Base-by-base conservation (phyloP, 2,797 vertebrate genomes). In the Tauraco hartlaubi region DNA sequence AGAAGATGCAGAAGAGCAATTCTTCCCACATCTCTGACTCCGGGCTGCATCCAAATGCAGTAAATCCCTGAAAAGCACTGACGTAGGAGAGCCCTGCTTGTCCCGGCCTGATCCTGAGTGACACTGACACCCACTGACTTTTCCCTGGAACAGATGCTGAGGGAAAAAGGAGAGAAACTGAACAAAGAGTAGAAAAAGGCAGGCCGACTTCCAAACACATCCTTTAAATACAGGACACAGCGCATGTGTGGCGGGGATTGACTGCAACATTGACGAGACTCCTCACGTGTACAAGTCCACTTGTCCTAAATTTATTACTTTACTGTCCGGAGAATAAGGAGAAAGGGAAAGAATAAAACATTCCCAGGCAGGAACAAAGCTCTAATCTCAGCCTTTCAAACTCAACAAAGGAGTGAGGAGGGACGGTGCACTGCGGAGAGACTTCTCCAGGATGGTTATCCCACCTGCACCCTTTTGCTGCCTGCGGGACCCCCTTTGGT, bases 41-140 rank as follows among this genome's bases (percentile, higher is more conserved):
- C 73, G 31, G 0, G 1, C 78, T 35, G 55, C 76, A 67, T 90
- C 92, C 88, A 91, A 94, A 88, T 67, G 94, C 56, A 90, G 80
- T 74, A 29, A 93, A 86, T 68, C 18, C 74, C 85, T 56, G 77
- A 64, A 67, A 77, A 85, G 58, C 44, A 31, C 59, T 95, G 88
- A 92, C 41, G 49, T 17, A 37, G 54, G 59, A 94, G 29, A 64
- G 61, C 46, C 46, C 59, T 92, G 71, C 71, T 82, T 81, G 55
- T 78, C 83, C 77, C 2, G 2, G n/a, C 33, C 80, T 92, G 90
- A 92, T 95, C 93, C 95, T 88, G 90, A 79, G 15, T 64, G 90
- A 66, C 86, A 76, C 82, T 56, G 80, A 92, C 90, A 81, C 83
- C 76, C 88, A 67, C 79, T 67, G 94, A 75, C 64, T 74, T 85